These are phyloP conservation scores for Melozone crissalis DNA, from an alignment of 2,113 vertebrate genomes.

Conservation along the genomic window DNA sequence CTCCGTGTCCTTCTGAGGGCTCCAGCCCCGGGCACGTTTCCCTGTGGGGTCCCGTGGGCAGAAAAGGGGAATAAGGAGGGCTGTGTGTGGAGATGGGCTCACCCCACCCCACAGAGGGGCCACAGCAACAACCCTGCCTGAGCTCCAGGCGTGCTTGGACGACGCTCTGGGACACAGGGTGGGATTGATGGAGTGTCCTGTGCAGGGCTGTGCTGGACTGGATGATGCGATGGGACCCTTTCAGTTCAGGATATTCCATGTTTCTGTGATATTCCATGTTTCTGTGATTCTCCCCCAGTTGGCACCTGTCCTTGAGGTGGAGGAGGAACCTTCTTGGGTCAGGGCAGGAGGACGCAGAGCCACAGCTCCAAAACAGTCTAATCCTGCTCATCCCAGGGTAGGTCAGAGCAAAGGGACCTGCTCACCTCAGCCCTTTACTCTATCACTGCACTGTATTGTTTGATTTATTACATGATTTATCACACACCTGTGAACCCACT, in stretches of 20 bases:
- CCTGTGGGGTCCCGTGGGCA: no score
- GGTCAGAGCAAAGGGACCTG: accelerated
- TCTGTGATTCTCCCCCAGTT: not conserved
- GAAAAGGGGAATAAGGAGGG: not conserved
- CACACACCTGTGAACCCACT: not conserved
- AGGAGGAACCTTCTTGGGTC: accelerated
- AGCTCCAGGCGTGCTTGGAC: not conserved
- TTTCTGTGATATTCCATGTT: not conserved
- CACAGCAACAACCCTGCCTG: not conserved
- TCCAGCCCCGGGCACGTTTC: not conserved
- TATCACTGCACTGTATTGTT: accelerated
- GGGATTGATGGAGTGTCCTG: not conserved
- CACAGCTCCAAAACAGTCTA: not conserved
- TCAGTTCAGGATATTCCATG: not conserved
- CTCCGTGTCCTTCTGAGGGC: not conserved
- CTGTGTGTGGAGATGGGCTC: not conserved
- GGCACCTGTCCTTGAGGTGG: not conserved
- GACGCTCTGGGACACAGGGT: not conserved
- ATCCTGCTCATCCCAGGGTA: accelerated
- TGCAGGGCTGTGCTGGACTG: not conserved
- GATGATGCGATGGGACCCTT: not conserved
- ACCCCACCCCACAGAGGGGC: not conserved
- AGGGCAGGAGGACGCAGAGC: not conserved
- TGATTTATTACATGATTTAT: accelerated
- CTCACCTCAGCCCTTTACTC: not conserved